Evolutionary conservation across 1,140 invertebrate genomes (phyloP).

Genomic region (Hycleus phaleratus): DNA sequence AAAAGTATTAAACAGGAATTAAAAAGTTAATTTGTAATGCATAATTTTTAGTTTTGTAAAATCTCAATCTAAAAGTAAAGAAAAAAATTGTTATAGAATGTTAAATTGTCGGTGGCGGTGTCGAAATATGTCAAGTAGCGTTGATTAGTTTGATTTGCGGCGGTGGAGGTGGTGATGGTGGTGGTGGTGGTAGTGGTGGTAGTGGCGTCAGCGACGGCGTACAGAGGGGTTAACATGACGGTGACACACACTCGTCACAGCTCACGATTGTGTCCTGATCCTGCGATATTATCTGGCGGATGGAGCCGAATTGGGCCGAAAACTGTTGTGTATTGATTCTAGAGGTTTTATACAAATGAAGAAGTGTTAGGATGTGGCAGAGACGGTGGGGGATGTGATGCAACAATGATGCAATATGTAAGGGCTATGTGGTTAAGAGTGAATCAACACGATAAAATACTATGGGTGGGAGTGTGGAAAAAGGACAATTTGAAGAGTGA

Average conservation of each 20-base stretch:
- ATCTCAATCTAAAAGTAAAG: too few relatives aligned
- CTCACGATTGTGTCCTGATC: slow-evolving; percentile 23
- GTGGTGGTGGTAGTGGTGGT: too few relatives aligned
- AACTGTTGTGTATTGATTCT: slow-evolving; percentile 24
- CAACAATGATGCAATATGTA: slow-evolving; percentile 14
- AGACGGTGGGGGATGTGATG: slow-evolving; percentile 14
- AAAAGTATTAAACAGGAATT: too few relatives aligned
- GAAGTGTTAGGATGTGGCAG: slow-evolving; percentile 16
- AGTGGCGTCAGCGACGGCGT: too few relatives aligned
- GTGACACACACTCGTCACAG: slow-evolving; percentile 21
- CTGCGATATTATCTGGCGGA: slow-evolving; percentile 20
- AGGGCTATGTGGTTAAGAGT: slow-evolving; percentile 2
- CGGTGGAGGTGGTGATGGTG: not conserved
- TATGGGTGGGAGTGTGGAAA: not conserved
- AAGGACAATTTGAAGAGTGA: slow-evolving; percentile 12
- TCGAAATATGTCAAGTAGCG: slow-evolving; percentile 14
- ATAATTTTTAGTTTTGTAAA: too few relatives aligned
- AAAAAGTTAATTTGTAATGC: too few relatives aligned
- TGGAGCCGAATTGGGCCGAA: slow-evolving; percentile 20
- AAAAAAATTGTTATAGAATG: too few relatives aligned
- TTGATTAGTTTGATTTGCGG: slow-evolving; percentile 21
- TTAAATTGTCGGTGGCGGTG: not conserved
- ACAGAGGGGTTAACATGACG: slow-evolving; percentile 17
- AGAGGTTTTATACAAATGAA: slow-evolving; percentile 25
- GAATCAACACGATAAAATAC: slow-evolving; percentile 1